These are phyloP conservation scores for Cataglyphis albicans DNA, from an alignment of 2,888 invertebrate species.

Conservation along the genomic window DNA sequence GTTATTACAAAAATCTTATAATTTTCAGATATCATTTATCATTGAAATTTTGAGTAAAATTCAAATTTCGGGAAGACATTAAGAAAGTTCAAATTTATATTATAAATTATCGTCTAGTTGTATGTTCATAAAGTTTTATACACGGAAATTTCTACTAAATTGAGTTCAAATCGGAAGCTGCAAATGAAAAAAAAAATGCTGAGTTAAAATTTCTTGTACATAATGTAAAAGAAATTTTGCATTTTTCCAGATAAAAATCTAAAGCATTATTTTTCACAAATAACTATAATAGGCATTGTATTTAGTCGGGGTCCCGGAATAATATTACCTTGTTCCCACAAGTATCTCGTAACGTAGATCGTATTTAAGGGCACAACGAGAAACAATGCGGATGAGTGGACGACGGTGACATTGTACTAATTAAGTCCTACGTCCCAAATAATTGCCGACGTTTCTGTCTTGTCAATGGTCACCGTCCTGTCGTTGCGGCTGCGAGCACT, in stretches of 20 bases:
- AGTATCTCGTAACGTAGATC: constrained; percentile 57
- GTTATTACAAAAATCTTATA: neutral
- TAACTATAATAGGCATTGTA: constrained; percentile 16
- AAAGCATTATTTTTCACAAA: neutral
- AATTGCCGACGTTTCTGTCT: constrained; percentile 73
- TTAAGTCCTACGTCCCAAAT: constrained; percentile 70
- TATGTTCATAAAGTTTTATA: no score
- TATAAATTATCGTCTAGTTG: no score
- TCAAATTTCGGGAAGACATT: neutral
- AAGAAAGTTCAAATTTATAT: neutral
- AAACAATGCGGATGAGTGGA: constrained; percentile 48
- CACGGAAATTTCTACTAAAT: neutral
- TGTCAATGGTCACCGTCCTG: constrained; percentile 64
- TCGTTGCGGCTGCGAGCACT: constrained; percentile 63
- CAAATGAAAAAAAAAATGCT: neutral
- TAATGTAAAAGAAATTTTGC: neutral
- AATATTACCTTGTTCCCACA: constrained; percentile 67
- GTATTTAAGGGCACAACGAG: constrained; percentile 61
- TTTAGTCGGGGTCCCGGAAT: constrained; percentile 36
- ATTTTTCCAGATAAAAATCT: neutral
- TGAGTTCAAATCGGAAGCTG: neutral
- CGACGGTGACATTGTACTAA: constrained; percentile 71
- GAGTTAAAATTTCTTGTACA: neutral
- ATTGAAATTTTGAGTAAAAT: neutral
- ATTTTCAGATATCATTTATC: neutral